Conservation (phyloP, 2,797 vertebrate species). For the Sebastolobus alascanus region DNA sequence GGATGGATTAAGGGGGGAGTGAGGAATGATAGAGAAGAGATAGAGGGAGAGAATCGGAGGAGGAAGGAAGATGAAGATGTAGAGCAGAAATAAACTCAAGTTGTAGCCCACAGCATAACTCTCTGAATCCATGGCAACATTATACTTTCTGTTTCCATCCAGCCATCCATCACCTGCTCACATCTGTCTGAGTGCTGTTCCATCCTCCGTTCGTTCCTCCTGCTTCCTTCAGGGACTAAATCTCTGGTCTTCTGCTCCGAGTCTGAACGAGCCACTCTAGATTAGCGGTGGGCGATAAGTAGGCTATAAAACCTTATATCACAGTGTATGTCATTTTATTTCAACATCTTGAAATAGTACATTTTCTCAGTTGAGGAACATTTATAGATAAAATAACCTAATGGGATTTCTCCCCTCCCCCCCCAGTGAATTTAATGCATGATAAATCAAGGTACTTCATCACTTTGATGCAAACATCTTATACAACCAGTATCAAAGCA, state of each 20-base stretch:
- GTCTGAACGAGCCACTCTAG: no score
- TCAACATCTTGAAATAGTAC: neutral
- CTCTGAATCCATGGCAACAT: neutral
- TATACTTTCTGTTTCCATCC: neutral
- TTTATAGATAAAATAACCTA: neutral
- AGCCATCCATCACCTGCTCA: no score
- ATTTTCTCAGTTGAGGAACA: neutral
- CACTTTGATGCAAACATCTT: neutral
- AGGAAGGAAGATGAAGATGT: neutral
- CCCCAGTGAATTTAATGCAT: neutral
- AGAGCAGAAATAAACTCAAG: neutral
- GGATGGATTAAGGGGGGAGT: neutral
- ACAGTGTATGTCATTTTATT: neutral
- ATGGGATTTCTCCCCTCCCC: no score
- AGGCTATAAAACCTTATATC: neutral
- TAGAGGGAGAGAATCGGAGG: neutral
- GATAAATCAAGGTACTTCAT: neutral
- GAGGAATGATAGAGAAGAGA: neutral
- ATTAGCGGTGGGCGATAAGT: neutral
- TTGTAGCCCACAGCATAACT: neutral
- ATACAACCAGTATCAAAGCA: neutral
- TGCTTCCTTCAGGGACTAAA: neutral
- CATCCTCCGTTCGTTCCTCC: neutral
- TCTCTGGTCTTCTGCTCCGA: neutral
- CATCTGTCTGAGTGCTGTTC: no score